phyloP scores from a whole-genome alignment of 1,140 invertebrate species.

The Carposina sasakii region DNA sequence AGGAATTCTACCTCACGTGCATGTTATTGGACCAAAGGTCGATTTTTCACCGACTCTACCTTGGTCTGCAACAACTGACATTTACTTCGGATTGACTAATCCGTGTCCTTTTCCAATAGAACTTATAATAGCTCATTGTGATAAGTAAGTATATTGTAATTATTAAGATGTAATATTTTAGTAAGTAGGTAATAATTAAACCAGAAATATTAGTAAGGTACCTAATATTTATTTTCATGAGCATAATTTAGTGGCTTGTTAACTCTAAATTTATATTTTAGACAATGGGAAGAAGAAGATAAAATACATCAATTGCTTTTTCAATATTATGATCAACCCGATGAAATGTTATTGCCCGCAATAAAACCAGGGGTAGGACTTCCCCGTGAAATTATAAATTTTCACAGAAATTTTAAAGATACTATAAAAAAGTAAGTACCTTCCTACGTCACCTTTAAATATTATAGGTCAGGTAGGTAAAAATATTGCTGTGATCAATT shows the following conservation, averaged over 20 bases:
- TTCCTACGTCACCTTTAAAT: no score
- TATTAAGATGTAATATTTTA: no score
- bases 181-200: no score
- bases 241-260: no score
- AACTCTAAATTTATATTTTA: neutral
- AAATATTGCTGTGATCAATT: no score
- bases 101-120: conserved; percentile 62
- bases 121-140: conserved; percentile 57
- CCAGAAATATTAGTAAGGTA: no score
- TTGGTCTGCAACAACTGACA: conserved; percentile 50
- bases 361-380: conserved; percentile 41
- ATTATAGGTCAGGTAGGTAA: no score
- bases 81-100: conserved; percentile 60
- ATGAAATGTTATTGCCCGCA: conserved; percentile 56
- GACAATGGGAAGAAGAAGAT: conserved; percentile 60
- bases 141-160: conserved; percentile 52
- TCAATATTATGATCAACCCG: conserved; percentile 58
- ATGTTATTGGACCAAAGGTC: conserved; percentile 52
- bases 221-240: no score
- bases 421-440: conserved; percentile 43
- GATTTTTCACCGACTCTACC: conserved; percentile 53
- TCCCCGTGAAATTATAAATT: conserved; percentile 41
- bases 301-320: conserved; percentile 49
- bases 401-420: conserved; percentile 41
- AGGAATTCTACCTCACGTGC: conserved; percentile 52